Evolutionary conservation across 2,797 vertebrate species (phyloP).

Genomic region (Chiloscyllium punctatum): DNA sequence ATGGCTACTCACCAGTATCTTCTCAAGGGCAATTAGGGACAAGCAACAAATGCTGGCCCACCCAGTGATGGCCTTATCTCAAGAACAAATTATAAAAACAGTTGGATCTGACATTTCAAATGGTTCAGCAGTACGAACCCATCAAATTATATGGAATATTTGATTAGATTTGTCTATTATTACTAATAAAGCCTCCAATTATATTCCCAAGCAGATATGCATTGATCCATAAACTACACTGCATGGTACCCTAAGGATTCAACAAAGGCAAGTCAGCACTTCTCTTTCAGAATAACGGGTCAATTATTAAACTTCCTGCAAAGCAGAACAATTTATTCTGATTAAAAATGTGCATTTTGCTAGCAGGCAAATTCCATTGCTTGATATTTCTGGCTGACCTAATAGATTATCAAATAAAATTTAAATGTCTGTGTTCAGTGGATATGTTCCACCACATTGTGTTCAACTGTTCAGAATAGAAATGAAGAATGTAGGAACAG

Average conservation of each 20-base stretch:
- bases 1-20: no score
- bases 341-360: conserved; percentile 14
- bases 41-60: no score
- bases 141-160: neutral
- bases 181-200: neutral
- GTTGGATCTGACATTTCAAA: neutral
- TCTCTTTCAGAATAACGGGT: neutral
- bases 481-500: neutral
- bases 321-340: conserved; percentile 16
- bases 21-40: no score
- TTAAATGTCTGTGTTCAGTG: neutral
- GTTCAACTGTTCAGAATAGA: neutral
- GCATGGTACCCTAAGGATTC: neutral
- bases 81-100: no score
- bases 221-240: neutral
- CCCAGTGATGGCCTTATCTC: no score
- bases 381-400: neutral
- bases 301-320: conserved; percentile 15
- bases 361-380: neutral
- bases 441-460: neutral
- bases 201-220: neutral
- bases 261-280: neutral
- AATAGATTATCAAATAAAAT: neutral
- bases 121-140: neutral
- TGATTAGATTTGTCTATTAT: neutral